phyloP scores from a whole-genome alignment of 2,888 invertebrate species.

The Smittia aterrima region DNA sequence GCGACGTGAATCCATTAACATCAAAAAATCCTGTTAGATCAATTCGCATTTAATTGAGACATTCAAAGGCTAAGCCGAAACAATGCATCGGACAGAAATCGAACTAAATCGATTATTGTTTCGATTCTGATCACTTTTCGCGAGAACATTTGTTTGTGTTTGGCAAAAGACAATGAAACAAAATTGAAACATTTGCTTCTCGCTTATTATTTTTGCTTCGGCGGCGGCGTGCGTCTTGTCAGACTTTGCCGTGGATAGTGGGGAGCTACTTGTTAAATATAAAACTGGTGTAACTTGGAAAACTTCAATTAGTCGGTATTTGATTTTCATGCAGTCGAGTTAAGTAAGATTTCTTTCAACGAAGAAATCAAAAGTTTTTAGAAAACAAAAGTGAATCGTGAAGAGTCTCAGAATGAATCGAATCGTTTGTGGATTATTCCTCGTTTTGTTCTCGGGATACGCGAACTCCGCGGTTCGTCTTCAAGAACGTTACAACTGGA shows the following conservation, averaged over 20 bases:
- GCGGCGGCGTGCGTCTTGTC: background rate
- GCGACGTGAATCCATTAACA: too few relatives aligned
- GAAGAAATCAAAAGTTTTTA: slow-evolving; percentile 7
- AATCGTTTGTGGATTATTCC: background rate
- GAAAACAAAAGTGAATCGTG: background rate
- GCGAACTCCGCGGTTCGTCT: slow-evolving; percentile 55
- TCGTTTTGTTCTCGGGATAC: background rate
- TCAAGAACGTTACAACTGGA: slow-evolving; percentile 74
- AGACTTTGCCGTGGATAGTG: background rate
- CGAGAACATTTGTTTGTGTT: background rate
- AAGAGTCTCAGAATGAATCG: background rate
- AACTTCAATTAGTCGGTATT: slow-evolving; percentile 30
- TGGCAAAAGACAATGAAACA: background rate
- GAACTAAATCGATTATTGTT: background rate
- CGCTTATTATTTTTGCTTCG: background rate
- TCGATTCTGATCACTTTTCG: background rate
- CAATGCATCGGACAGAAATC: background rate
- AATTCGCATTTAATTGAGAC: background rate
- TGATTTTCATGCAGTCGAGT: background rate
- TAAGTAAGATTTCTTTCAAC: background rate
- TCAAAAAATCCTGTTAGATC: too few relatives aligned
- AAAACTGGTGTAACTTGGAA: slow-evolving; percentile 39
- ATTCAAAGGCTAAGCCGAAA: background rate
- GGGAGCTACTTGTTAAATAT: slow-evolving; percentile 24
- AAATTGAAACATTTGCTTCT: background rate